Evolutionary conservation across 2,888 invertebrate genomes (phyloP).

Genomic region (Perdita meconis): DNA sequence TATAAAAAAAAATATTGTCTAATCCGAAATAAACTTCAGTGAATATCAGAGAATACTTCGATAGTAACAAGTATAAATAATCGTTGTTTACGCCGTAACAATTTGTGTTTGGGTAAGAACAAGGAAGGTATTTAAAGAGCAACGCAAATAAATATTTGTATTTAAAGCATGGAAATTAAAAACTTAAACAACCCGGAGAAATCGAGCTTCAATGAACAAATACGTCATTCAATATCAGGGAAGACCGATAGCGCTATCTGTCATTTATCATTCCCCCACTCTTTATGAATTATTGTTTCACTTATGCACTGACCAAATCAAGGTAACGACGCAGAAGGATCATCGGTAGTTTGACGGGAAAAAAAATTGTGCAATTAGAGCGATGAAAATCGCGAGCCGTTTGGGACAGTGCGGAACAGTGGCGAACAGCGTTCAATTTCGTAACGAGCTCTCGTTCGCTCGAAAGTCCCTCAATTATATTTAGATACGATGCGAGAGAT

Average conservation of each 20-base stretch:
- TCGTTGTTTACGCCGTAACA: background rate
- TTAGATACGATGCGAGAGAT: too few species aligned
- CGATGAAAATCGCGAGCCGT: too few species aligned
- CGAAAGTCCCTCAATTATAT: too few species aligned
- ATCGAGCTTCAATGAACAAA: background rate
- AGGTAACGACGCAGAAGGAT: background rate
- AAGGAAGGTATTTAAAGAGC: background rate
- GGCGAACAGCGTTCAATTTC: too few species aligned
- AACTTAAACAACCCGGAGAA: slow-evolving; percentile 9
- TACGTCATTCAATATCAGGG: slow-evolving; percentile 29
- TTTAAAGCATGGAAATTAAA: background rate
- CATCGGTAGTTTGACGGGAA: background rate
- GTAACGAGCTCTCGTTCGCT: too few species aligned
- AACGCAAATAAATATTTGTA: background rate
- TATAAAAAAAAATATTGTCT: too few species aligned
- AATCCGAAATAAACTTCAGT: too few species aligned
- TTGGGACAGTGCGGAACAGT: too few species aligned
- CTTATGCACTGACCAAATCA: background rate
- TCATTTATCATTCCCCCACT: slow-evolving; percentile 24
- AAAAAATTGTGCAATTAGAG: too few species aligned
- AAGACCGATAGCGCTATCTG: slow-evolving; percentile 22
- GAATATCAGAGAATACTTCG: background rate
- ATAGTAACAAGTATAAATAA: background rate
- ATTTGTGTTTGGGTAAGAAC: background rate
- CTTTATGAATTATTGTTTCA: slow-evolving; percentile 21